phyloP scores from a whole-genome alignment of 2,888 invertebrate genomes.

The Chalcosyrphus nemorum region DNA sequence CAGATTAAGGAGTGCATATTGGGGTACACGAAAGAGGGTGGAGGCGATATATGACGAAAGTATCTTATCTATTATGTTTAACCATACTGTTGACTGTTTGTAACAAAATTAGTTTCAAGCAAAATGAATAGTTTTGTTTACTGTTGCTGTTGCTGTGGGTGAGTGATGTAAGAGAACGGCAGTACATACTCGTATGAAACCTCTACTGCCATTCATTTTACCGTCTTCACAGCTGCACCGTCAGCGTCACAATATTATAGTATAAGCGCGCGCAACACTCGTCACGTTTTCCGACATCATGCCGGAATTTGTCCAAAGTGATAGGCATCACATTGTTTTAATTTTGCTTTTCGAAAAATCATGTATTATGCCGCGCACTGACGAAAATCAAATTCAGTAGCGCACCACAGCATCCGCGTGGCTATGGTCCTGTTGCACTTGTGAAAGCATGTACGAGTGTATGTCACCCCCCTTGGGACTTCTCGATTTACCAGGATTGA shows the following conservation, averaged over 20 bases:
- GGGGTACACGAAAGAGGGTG: too few species aligned
- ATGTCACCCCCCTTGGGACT: conserved; percentile 5
- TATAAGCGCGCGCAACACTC: conserved; percentile 64
- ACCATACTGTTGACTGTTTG: too few species aligned
- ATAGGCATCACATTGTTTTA: conserved; percentile 73
- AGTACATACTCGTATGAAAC: conserved; percentile 18
- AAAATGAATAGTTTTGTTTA: not conserved
- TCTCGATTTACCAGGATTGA: conserved; percentile 62
- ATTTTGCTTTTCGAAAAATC: conserved; percentile 55
- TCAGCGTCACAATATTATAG: conserved; percentile 57
- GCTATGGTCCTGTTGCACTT: conserved; percentile 11
- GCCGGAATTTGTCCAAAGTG: conserved; percentile 73
- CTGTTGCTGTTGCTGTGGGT: not conserved
- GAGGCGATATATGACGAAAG: too few species aligned
- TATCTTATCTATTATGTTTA: too few species aligned
- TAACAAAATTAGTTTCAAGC: too few species aligned
- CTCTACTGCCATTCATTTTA: conserved; percentile 56
- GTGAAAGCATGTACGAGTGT: conserved; percentile 17
- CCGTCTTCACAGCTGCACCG: conserved; percentile 65
- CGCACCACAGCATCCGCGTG: conserved; percentile 56
- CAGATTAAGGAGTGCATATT: too few species aligned
- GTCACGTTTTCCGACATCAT: conserved; percentile 73
- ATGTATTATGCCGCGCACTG: conserved; percentile 45
- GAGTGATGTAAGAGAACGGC: conserved; percentile 58
- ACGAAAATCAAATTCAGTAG: conserved; percentile 70